A percentile compares a stretch with the other conserved stretches of the same genome.
Conservation (phyloP, 2,888 invertebrate species). For the Colletes collaris region DNA sequence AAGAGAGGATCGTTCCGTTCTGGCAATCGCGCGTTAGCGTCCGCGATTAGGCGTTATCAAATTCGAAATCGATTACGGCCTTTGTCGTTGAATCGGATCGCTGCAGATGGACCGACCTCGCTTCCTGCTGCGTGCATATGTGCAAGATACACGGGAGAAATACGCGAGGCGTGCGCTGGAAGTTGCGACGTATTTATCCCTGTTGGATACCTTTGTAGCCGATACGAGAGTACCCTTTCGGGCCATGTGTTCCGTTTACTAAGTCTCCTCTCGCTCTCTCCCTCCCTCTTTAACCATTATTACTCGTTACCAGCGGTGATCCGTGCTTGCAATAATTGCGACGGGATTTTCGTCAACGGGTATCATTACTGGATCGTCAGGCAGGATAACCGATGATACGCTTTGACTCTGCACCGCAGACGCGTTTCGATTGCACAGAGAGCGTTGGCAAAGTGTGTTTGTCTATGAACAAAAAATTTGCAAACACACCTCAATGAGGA, state of each 20-base stretch:
- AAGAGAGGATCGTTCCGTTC: constrained; percentile 26
- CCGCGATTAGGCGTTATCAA: constrained; percentile 63
- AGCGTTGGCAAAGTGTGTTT: too few relatives aligned
- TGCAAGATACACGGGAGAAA: constrained; percentile 62
- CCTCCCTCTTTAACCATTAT: constrained; percentile 32
- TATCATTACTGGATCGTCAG: constrained; percentile 31
- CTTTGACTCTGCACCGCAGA: constrained; percentile 1
- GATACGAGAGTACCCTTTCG: constrained; percentile 76
- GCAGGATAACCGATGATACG: constrained; percentile 11
- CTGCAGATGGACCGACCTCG: constrained; percentile 74
- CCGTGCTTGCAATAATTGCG: constrained; percentile 47
- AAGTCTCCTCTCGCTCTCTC: constrained; percentile 30
- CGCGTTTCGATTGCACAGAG: not conserved
- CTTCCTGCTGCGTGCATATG: constrained; percentile 80
- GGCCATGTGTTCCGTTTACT: constrained; percentile 78
- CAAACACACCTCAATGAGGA: too few relatives aligned
- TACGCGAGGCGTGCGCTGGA: constrained; percentile 70
- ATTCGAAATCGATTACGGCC: constrained; percentile 76
- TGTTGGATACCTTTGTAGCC: constrained; percentile 82
- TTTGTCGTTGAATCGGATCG: constrained; percentile 76
- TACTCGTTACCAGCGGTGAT: constrained; percentile 41
- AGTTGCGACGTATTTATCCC: constrained; percentile 82
- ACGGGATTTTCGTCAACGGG: constrained; percentile 36
- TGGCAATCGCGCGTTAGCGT: constrained; percentile 11
- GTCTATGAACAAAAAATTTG: too few relatives aligned